Base-by-base conservation (phyloP, 2,797 vertebrate genomes). In the Takifugu ocellatus region DNA sequence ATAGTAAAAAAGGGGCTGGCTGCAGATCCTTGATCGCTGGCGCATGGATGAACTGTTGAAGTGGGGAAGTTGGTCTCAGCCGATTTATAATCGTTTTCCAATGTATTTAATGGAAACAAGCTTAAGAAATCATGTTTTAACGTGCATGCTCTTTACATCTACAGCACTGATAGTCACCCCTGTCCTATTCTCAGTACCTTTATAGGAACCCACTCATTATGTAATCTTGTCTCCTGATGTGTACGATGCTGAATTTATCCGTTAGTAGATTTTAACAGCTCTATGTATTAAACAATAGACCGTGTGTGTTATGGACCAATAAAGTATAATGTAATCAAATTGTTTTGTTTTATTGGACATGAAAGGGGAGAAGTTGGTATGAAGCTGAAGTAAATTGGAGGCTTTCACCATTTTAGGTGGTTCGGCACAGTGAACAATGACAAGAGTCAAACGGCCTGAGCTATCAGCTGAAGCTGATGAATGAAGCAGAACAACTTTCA, bases 1-100 rank as follows among this genome's bases (percentile, higher is more conserved):
- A 92, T 90, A 83, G 83, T 77, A 24, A 92, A 46, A 46, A 90
- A 84, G 47, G 75, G 62, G 31, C 67, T 85, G 2, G 29, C 68
- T 49, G 70, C 70, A 68, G 81, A 84, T 72, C 75, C 67, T 63
- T 86, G 84, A 63, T 66, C 64, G 63, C 54, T 5, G 21, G 39
- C 49, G 16, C 36, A 6, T 25, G 42, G 0, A 43, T 27, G n/a
- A 27, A 50, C 56, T 2, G 1, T 5, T 44, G 46, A 21, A 2
- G 8, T 25, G 12, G 10, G 3, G 67, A 56, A 55, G 51, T 48
- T 56, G 53, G 29, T 52, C 17, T 52, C 44, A 21, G 60, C 33
- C 36, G 44, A 47, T 63, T 64, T 54, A 60, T 15, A 49, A 9
- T 70, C 59, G 55, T 57, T 14, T 63, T 58, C 26, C n/a, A 7